Conservation (phyloP, 2,888 invertebrate species). For the Pemphredon lugubris region DNA sequence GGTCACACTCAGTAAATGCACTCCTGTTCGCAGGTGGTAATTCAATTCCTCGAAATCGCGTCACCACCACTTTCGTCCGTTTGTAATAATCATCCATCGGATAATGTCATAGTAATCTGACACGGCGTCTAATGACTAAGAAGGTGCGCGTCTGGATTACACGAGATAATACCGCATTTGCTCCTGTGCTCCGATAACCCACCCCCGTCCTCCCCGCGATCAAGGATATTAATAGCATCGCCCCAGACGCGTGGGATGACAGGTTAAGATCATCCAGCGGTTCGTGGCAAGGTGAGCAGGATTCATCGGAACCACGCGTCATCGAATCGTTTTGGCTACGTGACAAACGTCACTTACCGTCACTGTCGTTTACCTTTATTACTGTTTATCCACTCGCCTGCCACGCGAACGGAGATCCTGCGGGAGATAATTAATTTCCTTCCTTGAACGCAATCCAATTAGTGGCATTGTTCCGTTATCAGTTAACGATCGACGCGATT, state of each 20-base stretch:
- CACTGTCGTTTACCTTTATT: slow-evolving; percentile 20
- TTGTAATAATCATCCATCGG: slow-evolving; percentile 49
- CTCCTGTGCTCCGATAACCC: slow-evolving; percentile 10
- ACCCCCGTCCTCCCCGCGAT: slow-evolving; percentile 5
- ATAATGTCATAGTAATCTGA: slow-evolving; percentile 39
- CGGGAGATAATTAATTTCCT: slow-evolving; percentile 28
- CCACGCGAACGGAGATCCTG: neutral
- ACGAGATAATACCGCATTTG: slow-evolving; percentile 39
- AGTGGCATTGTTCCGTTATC: slow-evolving; percentile 7
- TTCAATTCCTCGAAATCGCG: neutral
- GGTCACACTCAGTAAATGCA: too few relatives aligned
- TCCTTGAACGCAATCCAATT: slow-evolving; percentile 3
- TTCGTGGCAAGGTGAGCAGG: neutral
- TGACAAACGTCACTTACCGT: slow-evolving; percentile 11
- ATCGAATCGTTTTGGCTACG: neutral
- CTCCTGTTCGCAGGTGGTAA: too few relatives aligned
- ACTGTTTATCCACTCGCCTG: slow-evolving; percentile 11
- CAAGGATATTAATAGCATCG: slow-evolving; percentile 30
- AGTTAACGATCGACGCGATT: neutral
- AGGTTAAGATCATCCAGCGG: too few relatives aligned
- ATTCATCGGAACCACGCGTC: neutral
- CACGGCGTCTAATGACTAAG: slow-evolving; percentile 39
- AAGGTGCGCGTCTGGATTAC: slow-evolving; percentile 39
- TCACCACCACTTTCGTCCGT: slow-evolving; percentile 16
- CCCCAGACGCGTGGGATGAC: slow-evolving; percentile 20